A percentile compares a stretch with the other conserved stretches of the same genome.
These are phyloP conservation scores for Hippasteria phrygiana DNA, from an alignment of 53 echinoderm and acorn worm genomes.

Conservation along the genomic window DNA sequence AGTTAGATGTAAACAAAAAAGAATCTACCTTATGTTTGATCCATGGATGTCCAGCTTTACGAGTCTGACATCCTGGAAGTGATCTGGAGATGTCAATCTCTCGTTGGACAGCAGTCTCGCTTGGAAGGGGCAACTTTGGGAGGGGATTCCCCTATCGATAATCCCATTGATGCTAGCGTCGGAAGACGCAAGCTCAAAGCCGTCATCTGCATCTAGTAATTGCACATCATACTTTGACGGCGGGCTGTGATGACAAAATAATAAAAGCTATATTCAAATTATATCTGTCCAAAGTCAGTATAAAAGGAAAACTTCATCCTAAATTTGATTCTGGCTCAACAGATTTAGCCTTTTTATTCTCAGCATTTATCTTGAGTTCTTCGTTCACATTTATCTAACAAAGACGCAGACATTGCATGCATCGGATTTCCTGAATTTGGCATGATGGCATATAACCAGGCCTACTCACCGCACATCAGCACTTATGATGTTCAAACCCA, in stretches of 20 bases:
- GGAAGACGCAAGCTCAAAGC: neutral
- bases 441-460: neutral
- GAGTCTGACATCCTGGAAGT: slow-evolving; percentile 96
- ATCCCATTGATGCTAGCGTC: neutral
- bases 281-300: too few species aligned
- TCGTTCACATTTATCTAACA: too few species aligned
- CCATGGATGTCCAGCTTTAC: slow-evolving; percentile 79
- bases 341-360: too few species aligned
- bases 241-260: slow-evolving; percentile 70
- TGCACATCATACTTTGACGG: slow-evolving; percentile 77
- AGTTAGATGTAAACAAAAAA: neutral
- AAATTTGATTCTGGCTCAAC: too few species aligned
- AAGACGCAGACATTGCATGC: too few species aligned
- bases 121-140: slow-evolving; percentile 74
- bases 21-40: slow-evolving; percentile 78
- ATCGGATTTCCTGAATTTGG: too few species aligned
- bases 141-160: neutral
- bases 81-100: slow-evolving; percentile 84
- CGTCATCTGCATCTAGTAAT: slow-evolving; percentile 9
- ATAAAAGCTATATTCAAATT: neutral
- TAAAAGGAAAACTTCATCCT: too few species aligned
- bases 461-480: slow-evolving; percentile 78
- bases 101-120: slow-evolving; percentile 88
- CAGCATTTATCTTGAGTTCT: too few species aligned
- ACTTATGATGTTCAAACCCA: slow-evolving; percentile 76